phyloP scores from a whole-genome alignment of 2,888 invertebrate species.

The Synanthedon vespiformis region DNA sequence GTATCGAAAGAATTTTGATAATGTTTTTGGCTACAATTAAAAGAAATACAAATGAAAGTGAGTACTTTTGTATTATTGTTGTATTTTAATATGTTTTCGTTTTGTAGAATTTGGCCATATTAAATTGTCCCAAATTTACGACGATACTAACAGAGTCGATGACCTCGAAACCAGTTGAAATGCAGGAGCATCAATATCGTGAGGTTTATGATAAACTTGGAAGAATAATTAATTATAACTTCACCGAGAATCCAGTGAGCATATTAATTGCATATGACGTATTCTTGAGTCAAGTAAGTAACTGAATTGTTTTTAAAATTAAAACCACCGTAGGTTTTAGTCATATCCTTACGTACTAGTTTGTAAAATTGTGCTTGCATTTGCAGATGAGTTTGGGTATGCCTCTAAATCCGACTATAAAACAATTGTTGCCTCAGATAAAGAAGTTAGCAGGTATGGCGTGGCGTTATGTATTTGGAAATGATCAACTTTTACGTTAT shows the following conservation, averaged over 20 bases:
- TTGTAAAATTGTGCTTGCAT: too few species aligned
- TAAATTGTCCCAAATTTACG: not conserved
- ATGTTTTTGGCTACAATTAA: too few species aligned
- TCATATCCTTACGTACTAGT: too few species aligned
- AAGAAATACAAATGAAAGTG: too few species aligned
- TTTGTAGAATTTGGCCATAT: not conserved
- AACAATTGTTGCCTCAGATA: slow-evolving; percentile 5
- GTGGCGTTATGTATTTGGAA: slow-evolving; percentile 2
- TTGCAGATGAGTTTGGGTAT: not conserved
- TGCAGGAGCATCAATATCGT: not conserved
- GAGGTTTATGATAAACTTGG: not conserved
- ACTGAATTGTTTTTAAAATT: too few species aligned
- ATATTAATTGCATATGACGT: too few species aligned
- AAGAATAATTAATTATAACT: not conserved
- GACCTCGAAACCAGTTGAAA: not conserved
- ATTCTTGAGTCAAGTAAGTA: too few species aligned
- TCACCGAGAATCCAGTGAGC: too few species aligned
- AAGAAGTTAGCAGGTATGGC: slow-evolving; percentile 2
- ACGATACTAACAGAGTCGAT: not conserved
- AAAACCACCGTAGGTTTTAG: too few species aligned
- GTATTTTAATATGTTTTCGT: too few species aligned
- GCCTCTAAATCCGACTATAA: slow-evolving; percentile 1
- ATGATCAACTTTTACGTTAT: slow-evolving; percentile 3
- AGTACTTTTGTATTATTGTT: too few species aligned
- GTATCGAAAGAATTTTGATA: too few species aligned